Conservation (phyloP, 2,888 invertebrate species). For the Patella caerulea region DNA sequence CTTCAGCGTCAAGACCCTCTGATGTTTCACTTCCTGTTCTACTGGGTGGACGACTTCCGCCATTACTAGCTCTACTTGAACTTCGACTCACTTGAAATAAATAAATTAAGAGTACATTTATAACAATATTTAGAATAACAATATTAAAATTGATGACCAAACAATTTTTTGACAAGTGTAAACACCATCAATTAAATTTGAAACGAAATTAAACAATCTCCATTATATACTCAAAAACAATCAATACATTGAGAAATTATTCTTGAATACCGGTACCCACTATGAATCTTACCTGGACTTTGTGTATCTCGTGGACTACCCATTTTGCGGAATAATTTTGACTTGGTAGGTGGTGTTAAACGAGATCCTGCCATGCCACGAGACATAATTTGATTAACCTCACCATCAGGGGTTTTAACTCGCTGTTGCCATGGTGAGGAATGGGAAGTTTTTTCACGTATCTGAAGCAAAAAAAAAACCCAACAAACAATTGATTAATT, state of each 20-base stretch:
- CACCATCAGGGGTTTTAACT: conserved; percentile 62
- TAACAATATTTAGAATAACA: not conserved
- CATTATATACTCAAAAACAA: no score
- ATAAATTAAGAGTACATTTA: not conserved
- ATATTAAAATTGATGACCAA: no score
- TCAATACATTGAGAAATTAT: no score
- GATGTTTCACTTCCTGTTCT: conserved; percentile 87
- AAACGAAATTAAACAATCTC: no score
- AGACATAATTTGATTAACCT: conserved; percentile 66
- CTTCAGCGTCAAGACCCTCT: conserved; percentile 62
- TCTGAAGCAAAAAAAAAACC: conserved; percentile 45
- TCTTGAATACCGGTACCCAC: no score
- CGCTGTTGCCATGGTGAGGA: conserved; percentile 64
- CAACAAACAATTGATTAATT: not conserved
- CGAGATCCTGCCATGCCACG: conserved; percentile 41
- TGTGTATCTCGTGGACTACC: conserved; percentile 50
- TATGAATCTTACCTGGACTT: conserved; percentile 49
- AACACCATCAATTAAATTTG: no score
- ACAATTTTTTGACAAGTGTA: no score
- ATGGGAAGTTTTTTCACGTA: conserved; percentile 64
- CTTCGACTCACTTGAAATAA: conserved; percentile 50
- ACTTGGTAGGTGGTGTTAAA: conserved; percentile 39
- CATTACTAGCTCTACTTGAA: conserved; percentile 85
- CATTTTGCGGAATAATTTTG: conserved; percentile 38
- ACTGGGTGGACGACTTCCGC: conserved; percentile 85